phyloP scores from a whole-genome alignment of 2,797 vertebrate species.

The Aplochiton taeniatus region DNA sequence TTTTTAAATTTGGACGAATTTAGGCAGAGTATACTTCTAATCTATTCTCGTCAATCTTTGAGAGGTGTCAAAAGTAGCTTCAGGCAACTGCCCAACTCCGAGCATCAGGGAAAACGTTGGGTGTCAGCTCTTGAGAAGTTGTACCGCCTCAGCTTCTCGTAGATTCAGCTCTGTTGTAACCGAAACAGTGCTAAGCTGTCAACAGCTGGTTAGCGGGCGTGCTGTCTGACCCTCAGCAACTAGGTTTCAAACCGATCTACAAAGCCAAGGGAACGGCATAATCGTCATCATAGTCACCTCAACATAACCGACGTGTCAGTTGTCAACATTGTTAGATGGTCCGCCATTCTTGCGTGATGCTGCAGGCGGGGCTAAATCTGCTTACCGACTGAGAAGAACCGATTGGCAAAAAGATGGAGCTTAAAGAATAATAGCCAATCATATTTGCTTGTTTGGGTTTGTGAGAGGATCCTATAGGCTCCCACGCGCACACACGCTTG shows the following conservation, averaged over 20 bases:
- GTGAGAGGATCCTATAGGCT: neutral
- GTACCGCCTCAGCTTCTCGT: neutral
- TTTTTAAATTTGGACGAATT: slow-evolving; percentile 23
- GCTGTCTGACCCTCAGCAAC: too few relatives aligned
- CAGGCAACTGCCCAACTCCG: slow-evolving; percentile 46
- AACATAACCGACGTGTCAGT: slow-evolving; percentile 2
- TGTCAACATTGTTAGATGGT: slow-evolving; percentile 32
- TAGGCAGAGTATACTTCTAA: neutral
- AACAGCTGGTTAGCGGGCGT: slow-evolving; percentile 2
- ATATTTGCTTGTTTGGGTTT: slow-evolving; percentile 14
- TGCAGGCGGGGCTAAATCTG: slow-evolving; percentile 47
- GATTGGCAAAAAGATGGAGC: too few relatives aligned
- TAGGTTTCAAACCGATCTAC: neutral
- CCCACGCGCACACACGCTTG: neutral
- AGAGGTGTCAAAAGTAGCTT: neutral
- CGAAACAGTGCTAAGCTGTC: neutral
- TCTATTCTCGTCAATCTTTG: slow-evolving; percentile 4
- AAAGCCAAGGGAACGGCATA: neutral
- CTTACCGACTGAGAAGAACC: slow-evolving; percentile 51
- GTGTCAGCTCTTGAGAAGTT: slow-evolving; percentile 16
- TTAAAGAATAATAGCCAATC: slow-evolving; percentile 49
- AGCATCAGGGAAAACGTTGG: slow-evolving; percentile 48
- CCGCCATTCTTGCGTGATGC: slow-evolving; percentile 63
- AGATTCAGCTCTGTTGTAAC: slow-evolving; percentile 33
- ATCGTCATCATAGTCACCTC: neutral